These are phyloP conservation scores for Drosophila eugracilis DNA, from an alignment of 1,140 invertebrate species.

Conservation along the genomic window DNA sequence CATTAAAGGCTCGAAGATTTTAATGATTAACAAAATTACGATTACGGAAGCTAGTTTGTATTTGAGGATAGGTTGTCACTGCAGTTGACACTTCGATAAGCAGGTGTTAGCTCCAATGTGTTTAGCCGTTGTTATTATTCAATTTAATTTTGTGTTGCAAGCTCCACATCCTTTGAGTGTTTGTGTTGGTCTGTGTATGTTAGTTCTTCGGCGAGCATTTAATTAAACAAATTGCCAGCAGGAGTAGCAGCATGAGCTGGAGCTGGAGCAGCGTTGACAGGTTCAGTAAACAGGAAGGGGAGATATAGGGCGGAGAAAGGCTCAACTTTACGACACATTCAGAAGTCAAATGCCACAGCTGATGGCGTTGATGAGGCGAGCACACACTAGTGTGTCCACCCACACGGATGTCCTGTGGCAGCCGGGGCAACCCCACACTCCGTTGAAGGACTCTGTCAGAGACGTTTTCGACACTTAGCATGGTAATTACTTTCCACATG, in stretches of 20 bases:
- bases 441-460: slow-evolving; percentile 17
- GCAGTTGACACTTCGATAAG: slow-evolving; percentile 20
- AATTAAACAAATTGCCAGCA: slow-evolving; percentile 48
- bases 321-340: slow-evolving; percentile 45
- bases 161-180: slow-evolving; percentile 1
- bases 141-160: slow-evolving; percentile 23
- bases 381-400: slow-evolving; percentile 12
- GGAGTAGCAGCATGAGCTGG: slow-evolving; percentile 2
- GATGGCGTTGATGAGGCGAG: slow-evolving; percentile 33
- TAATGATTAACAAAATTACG: background rate
- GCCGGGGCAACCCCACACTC: background rate
- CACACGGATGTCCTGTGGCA: slow-evolving; percentile 14
- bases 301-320: background rate
- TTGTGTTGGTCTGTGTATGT: slow-evolving; percentile 5
- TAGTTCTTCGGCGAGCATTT: slow-evolving; percentile 21
- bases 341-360: slow-evolving; percentile 45
- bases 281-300: slow-evolving; percentile 33
- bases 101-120: slow-evolving; percentile 12
- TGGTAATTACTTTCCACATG: slow-evolving; percentile 53
- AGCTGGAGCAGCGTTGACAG: slow-evolving; percentile 36
- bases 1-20: too few relatives aligned
- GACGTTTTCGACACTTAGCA: slow-evolving; percentile 52
- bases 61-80: background rate
- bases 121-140: slow-evolving; percentile 17
- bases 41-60: background rate